Base-by-base conservation (phyloP, 2,888 invertebrate species). In the Acheta domesticus region DNA sequence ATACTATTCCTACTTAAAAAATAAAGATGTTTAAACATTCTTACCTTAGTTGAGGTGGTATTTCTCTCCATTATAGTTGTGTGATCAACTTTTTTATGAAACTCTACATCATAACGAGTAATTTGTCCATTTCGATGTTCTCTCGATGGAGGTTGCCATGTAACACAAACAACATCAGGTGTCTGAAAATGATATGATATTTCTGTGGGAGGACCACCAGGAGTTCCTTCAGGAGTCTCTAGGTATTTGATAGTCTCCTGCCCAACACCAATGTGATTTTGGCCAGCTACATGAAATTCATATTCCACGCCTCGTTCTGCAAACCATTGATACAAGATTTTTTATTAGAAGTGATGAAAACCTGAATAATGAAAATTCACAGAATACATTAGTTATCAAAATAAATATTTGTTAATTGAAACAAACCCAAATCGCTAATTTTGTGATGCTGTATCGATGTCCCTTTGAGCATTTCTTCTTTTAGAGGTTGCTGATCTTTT, bases 231-330 rank as follows among this genome's bases (percentile, higher is more conserved):
- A 0, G 98, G 98, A 0, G 98, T 99, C 79, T 93, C 91, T 88
- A 96, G 93, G 84, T 93, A 94, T 85, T 94, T 94, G 2, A 98
- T 94, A 1, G 95, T 94, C 86, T 99, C 97, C 86, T 98, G 97
- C 12, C 99, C 98, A 84, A 93, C 93, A 79, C 98, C 99, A 79
- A 98, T 95, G 83, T 94, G 92, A 87, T 99, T 99, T 86, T 93
- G 94, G 11, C 98, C 99, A 16, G 97, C 94, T n/a, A 99, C 93
- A 82, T 97, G 91, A 86, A 99, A 98, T 87, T 99, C 98, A 87
- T 99, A 99, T 84, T 95, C 94, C 0, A 97, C 95, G 1, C 98
- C 98, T 82, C 95, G 91, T 87, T 97, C 98, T 88, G 84, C 2
- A 82, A 84, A 80, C 79, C 20, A 75, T 23, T 21, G 36, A 75